Evolutionary conservation across 2,888 invertebrate species (phyloP), one percentile per base, ranked within the genome.

Genomic region (Choristoneura rosaceana): DNA sequence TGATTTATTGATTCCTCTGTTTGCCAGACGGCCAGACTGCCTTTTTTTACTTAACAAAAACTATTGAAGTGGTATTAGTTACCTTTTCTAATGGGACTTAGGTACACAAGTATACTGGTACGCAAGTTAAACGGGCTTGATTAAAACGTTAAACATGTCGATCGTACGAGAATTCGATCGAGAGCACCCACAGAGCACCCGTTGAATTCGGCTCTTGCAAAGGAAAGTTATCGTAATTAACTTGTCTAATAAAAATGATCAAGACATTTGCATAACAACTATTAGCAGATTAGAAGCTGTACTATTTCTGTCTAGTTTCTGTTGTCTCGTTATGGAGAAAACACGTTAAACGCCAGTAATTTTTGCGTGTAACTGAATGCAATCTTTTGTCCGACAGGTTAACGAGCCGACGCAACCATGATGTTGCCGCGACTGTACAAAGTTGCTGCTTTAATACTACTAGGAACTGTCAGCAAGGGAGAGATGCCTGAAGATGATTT

Each of bases 401-500:
- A 65, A 25, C 4, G 55, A 74, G 70, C 58, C 73, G 75, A 63
- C 25, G 14, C 60, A 70, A 69, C 70, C 70, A 89, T 79, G 78
- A 89, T 89, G 90, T 82, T 83, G 81, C 79, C 78, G 60, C 80
- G 79, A 14, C 79, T 89, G 65, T 88, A 86, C 78, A 89, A 86
- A 81, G 88, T 91, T 38, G 87, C 87, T 5, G 84, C 86, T 0
- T 77, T 93, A 52, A 82, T 93, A 70, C 80, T 92, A 15, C 86
- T 92, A 70, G 84, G 88, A 74, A 82, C 90, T 0, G 82, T 92
- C 62, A 87, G 88, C 77, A 91, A 89, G 74, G 93, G 93, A 74
- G 86, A 91, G 69, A 79, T 92, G 38, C 91, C 93, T 0, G 92
- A 94, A 81, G 93, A 94, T 79, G 93, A 94, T 80, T 94, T 93